These are phyloP conservation scores for Labeo rohita DNA, from an alignment of 2,113 vertebrate species.

Conservation along the genomic window DNA sequence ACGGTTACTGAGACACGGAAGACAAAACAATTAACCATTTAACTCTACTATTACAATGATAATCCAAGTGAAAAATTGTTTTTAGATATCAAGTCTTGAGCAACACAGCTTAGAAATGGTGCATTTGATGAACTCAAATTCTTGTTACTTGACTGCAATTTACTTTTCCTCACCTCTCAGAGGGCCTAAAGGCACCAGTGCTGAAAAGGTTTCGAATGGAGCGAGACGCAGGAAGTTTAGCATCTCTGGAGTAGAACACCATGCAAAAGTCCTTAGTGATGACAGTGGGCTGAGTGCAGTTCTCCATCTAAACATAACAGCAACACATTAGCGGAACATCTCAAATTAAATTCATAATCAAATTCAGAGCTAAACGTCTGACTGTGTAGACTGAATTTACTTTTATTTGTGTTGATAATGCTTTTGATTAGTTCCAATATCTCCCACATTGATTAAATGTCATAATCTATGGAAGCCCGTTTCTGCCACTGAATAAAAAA, in stretches of 20 bases:
- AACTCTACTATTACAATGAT: background rate
- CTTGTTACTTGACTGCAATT: background rate
- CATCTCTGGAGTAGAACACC: conserved; percentile 96
- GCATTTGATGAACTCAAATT: background rate
- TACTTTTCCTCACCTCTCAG: conserved; percentile 82
- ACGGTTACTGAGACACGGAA: conserved; percentile 79
- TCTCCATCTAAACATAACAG: conserved; percentile 87
- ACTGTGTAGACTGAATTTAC: background rate
- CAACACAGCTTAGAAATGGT: background rate
- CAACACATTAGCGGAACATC: background rate
- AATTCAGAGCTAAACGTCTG: background rate
- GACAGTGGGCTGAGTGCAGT: conserved; percentile 92
- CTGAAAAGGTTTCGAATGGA: conserved; percentile 97
- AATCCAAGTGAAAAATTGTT: background rate
- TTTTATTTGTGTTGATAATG: background rate
- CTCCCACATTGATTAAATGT: background rate
- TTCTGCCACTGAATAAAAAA: too few relatives aligned
- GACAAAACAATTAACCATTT: background rate
- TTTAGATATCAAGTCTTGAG: background rate
- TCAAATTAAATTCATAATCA: background rate
- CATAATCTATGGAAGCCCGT: background rate
- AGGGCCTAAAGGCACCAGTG: conserved; percentile 87
- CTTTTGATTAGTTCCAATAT: background rate
- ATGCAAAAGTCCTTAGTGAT: conserved; percentile 99
- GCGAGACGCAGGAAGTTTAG: conserved; percentile 92